phyloP scores from a whole-genome alignment of 2,113 vertebrate genomes.

The Microtus richardsoni region DNA sequence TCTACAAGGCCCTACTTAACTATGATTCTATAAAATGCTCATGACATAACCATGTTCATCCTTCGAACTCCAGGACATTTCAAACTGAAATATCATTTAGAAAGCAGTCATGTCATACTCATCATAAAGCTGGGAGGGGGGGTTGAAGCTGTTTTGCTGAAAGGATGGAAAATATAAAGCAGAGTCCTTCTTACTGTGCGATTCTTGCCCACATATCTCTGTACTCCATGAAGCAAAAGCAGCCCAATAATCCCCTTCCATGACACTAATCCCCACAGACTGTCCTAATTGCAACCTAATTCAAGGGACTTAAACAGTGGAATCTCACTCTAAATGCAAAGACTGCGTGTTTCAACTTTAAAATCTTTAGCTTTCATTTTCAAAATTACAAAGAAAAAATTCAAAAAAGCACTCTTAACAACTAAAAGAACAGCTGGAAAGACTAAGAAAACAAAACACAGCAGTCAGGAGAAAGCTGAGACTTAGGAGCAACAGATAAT shows the following conservation, averaged over 20 bases:
- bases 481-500: not conserved
- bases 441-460: not conserved
- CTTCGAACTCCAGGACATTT: not conserved
- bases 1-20: not conserved
- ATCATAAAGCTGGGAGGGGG: not conserved
- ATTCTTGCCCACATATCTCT: not conserved
- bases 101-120: not conserved
- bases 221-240: not conserved
- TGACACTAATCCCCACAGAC: slow-evolving; percentile 59
- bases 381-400: slow-evolving; percentile 4
- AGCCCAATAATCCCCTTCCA: slow-evolving; percentile 66
- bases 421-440: slow-evolving; percentile 2
- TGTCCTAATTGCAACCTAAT: slow-evolving; percentile 55
- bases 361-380: slow-evolving; percentile 60
- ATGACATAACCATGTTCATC: not conserved
- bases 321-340: slow-evolving; percentile 58
- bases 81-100: not conserved
- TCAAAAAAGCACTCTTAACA: slow-evolving; percentile 11
- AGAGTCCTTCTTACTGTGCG: not conserved
- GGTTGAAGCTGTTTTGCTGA: not conserved
- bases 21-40: slow-evolving; percentile 9
- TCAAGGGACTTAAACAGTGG: slow-evolving; percentile 53
- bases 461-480: not conserved
- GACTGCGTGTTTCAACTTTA: slow-evolving; percentile 55
- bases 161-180: not conserved